A percentile compares a stretch with the other conserved stretches of the same genome.
phyloP scores from a whole-genome alignment of 2,113 vertebrate species.

The Eublepharis macularius region DNA sequence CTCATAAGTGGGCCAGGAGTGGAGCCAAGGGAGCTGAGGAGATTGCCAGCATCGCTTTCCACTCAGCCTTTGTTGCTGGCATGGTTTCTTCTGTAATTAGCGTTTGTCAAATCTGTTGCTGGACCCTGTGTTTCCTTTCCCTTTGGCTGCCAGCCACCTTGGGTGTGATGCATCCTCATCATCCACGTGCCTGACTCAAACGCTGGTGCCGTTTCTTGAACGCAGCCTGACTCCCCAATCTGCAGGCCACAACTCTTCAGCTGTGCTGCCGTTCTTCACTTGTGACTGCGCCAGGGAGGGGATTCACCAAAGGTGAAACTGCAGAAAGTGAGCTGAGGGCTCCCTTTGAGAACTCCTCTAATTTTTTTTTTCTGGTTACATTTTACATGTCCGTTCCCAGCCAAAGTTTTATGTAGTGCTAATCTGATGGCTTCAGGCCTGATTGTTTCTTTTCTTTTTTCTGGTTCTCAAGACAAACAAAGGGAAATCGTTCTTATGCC shows the following conservation, averaged over 20 bases:
- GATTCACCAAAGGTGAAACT: constrained; percentile 18
- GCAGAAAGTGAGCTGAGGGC: constrained; percentile 11
- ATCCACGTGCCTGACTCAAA: constrained; percentile 52
- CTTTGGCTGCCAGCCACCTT: constrained; percentile 55
- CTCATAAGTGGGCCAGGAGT: constrained; percentile 59
- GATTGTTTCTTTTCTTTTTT: constrained; percentile 1
- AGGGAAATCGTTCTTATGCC: background rate
- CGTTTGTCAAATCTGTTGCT: constrained; percentile 61
- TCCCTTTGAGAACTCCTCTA: background rate
- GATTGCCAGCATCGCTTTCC: constrained; percentile 58
- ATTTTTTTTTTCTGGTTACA: background rate
- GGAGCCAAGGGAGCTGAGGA: constrained; percentile 60
- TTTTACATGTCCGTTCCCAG: background rate
- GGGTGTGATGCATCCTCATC: constrained; percentile 53
- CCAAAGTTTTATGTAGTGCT: background rate
- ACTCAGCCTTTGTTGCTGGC: constrained; percentile 50
- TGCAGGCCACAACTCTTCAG: constrained; percentile 27
- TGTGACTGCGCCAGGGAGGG: constrained; percentile 38
- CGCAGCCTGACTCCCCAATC: constrained; percentile 47
- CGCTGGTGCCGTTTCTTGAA: constrained; percentile 51
- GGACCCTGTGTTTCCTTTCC: constrained; percentile 68
- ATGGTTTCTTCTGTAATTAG: constrained; percentile 59
- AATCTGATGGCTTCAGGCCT: background rate
- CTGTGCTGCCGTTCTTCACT: constrained; percentile 36
- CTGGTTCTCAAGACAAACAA: constrained; percentile 11